Evolutionary conservation across 2,797 vertebrate genomes (phyloP).

Genomic region (Labeo calbasu): DNA sequence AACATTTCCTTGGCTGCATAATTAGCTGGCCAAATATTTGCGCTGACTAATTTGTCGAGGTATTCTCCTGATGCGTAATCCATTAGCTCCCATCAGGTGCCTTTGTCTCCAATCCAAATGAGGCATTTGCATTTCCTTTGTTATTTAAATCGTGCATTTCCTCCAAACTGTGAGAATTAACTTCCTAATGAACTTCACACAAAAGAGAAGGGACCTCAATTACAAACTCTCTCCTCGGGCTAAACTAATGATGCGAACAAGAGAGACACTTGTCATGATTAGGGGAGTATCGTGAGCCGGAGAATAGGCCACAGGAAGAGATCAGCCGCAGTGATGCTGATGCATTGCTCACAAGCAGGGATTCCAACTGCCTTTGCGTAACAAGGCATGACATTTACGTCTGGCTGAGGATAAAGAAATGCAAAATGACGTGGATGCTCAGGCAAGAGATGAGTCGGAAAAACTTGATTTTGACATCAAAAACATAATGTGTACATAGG

Average conservation of each 20-base stretch:
- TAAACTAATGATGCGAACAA: constrained; percentile 62
- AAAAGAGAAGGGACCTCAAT: constrained; percentile 68
- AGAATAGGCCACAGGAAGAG: constrained; percentile 25
- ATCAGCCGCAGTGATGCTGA: constrained; percentile 35
- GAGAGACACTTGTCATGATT: constrained; percentile 49
- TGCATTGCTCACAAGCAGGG: constrained; percentile 1
- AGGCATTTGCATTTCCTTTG: constrained; percentile 67
- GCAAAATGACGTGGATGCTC: background rate
- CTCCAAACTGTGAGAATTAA: constrained; percentile 78
- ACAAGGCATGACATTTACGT: constrained; percentile 12
- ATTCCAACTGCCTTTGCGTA: background rate
- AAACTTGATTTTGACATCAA: background rate
- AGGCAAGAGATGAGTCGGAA: background rate
- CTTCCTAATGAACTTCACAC: constrained; percentile 80
- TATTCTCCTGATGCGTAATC: constrained; percentile 80
- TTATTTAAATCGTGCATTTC: constrained; percentile 82
- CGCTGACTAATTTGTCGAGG: constrained; percentile 77
- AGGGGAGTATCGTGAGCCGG: constrained; percentile 27
- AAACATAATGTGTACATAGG: background rate
- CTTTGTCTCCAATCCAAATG: constrained; percentile 74
- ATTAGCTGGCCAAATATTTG: constrained; percentile 84
- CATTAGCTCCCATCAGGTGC: constrained; percentile 77
- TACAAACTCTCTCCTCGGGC: constrained; percentile 61
- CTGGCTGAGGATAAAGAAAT: constrained; percentile 5
- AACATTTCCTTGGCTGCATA: constrained; percentile 50